These are phyloP conservation scores for Callipepla californica DNA, from an alignment of 2,113 vertebrate genomes.

Conservation along the genomic window DNA sequence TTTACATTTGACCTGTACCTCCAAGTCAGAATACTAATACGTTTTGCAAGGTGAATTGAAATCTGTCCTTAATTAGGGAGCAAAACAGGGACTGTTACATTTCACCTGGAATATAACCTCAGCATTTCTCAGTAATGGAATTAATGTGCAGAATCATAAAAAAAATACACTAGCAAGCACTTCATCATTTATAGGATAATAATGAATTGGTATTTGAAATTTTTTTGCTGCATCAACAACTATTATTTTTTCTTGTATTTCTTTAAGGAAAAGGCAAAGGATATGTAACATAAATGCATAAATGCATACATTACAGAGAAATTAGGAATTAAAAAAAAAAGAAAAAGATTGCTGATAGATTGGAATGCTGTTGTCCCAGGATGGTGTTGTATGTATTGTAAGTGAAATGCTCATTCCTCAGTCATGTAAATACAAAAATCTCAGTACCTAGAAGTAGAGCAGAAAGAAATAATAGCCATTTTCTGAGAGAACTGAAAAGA, in stretches of 20 bases:
- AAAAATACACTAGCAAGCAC: neutral
- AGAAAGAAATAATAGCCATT: neutral
- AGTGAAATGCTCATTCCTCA: neutral
- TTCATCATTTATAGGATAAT: neutral
- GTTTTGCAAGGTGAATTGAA: conserved; percentile 64
- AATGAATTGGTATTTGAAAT: neutral
- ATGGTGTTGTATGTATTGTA: neutral
- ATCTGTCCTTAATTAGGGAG: conserved; percentile 59
- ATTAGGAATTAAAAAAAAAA: neutral
- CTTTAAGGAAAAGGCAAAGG: neutral
- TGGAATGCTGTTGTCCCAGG: neutral
- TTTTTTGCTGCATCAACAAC: neutral
- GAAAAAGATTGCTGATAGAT: fast-evolving
- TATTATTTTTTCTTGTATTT: neutral
- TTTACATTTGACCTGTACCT: conserved; percentile 73
- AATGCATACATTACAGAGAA: neutral
- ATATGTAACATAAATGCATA: neutral
- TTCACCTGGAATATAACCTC: conserved; percentile 35
- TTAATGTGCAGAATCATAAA: conserved; percentile 22
- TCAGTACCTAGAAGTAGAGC: neutral
- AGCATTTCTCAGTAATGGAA: conserved; percentile 49
- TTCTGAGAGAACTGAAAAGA: neutral
- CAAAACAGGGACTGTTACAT: conserved; percentile 7
- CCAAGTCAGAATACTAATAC: conserved; percentile 61
- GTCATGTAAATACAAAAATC: neutral